Conservation (phyloP, 2,113 vertebrate genomes). For the Gymnorhina tibicen region DNA sequence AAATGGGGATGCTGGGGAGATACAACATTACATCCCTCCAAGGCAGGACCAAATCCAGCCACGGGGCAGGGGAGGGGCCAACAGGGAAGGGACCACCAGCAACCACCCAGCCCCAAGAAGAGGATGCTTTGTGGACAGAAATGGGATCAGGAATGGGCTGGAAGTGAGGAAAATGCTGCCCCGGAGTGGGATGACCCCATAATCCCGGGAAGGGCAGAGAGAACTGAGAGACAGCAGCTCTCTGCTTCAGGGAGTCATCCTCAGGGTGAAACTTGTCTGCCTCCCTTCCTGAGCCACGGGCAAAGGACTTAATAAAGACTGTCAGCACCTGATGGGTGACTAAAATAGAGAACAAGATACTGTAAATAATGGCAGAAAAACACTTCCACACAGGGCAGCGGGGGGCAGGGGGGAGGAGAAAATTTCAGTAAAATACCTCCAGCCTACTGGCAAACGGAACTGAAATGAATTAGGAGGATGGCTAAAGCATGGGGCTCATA, state of each 20-base stretch:
- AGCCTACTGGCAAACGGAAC: not conserved
- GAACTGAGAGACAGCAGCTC: not conserved
- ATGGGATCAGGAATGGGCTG: not conserved
- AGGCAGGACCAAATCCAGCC: not conserved
- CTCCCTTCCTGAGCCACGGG: not conserved
- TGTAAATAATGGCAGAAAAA: conserved; percentile 12
- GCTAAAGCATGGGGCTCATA: not conserved
- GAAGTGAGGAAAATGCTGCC: not conserved
- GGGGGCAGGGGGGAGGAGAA: not conserved
- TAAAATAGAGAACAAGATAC: not conserved
- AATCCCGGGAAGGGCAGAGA: not conserved
- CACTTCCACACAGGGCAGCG: not conserved
- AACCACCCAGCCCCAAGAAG: not conserved
- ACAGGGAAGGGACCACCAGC: not conserved
- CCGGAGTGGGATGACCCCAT: not conserved
- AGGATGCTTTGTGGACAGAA: not conserved
- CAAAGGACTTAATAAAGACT: not conserved
- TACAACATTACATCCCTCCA: rapidly evolving
- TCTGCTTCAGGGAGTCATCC: not conserved
- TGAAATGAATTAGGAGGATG: not conserved
- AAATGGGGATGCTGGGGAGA: not conserved
- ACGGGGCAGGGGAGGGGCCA: not conserved
- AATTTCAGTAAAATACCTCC: not conserved
- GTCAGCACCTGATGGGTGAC: not conserved
- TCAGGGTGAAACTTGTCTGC: not conserved